A percentile compares a stretch with the other conserved stretches of the same genome.
phyloP scores from a whole-genome alignment of 2,113 vertebrate species.

The Plecotus auritus region DNA sequence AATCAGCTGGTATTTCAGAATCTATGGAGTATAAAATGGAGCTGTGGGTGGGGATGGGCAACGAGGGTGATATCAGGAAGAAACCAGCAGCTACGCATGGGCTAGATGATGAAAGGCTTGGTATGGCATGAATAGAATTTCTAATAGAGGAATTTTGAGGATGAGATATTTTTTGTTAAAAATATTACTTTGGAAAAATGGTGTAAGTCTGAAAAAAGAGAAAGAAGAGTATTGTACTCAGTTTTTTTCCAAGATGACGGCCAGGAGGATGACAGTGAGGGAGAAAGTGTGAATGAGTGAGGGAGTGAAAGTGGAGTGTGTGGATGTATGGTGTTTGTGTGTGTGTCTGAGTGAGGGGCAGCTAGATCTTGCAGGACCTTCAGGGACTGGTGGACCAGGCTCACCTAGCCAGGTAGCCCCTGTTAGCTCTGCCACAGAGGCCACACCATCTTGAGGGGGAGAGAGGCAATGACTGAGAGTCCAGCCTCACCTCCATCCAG shows the following conservation, averaged over 20 bases:
- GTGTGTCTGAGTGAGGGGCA: no score
- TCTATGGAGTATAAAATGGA: not conserved
- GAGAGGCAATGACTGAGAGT: no score
- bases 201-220: not conserved
- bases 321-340: no score
- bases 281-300: no score
- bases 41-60: not conserved
- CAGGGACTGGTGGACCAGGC: accelerated
- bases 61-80: not conserved
- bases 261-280: no score
- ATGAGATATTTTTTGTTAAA: not conserved
- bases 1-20: not conserved
- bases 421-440: no score
- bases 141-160: not conserved
- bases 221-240: not conserved
- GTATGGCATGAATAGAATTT: not conserved
- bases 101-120: not conserved
- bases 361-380: no score
- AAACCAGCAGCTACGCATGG: not conserved
- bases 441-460: no score
- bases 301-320: no score
- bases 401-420: no score
- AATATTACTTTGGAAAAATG: not conserved
- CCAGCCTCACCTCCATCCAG: no score
- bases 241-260: no score